Conservation (phyloP, 2,888 invertebrate species). For the Hydroisotoma schaefferi region DNA sequence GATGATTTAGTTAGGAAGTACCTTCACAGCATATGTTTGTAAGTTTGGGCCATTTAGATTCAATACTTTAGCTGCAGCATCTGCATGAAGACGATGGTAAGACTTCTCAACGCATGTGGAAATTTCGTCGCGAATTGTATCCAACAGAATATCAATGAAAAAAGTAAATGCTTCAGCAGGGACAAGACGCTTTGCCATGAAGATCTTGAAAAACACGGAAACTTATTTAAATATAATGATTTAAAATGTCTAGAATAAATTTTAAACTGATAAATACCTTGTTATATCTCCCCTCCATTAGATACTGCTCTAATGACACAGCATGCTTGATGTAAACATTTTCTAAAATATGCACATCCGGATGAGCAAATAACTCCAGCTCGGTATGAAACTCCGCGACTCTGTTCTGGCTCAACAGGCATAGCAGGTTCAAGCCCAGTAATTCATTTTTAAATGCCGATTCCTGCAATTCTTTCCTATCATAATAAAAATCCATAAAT, state of each 20-base stretch:
- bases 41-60: constrained; percentile 76
- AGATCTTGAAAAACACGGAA: constrained; percentile 67
- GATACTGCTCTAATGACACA: constrained; percentile 90
- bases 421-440: constrained; percentile 87
- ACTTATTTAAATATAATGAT: too few species aligned
- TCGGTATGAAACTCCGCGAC: constrained; percentile 99
- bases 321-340: constrained; percentile 94
- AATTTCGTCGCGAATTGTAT: constrained; percentile 94
- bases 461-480: constrained; percentile 75
- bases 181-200: constrained; percentile 88
- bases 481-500: background rate
- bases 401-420: constrained; percentile 88
- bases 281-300: constrained; percentile 99
- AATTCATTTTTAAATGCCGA: constrained; percentile 92
- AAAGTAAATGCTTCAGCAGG: constrained; percentile 93
- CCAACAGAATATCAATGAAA: constrained; percentile 92
- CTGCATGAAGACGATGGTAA: constrained; percentile 64
- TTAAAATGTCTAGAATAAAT: too few species aligned
- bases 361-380: constrained; percentile 72
- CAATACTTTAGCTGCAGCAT: constrained; percentile 89
- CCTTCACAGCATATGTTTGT: constrained; percentile 74
- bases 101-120: constrained; percentile 96
- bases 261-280: constrained; percentile 73
- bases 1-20: constrained; percentile 51
- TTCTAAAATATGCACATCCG: constrained; percentile 83